A percentile compares a stretch with the other conserved stretches of the same genome.
Evolutionary conservation across 2,888 invertebrate species (phyloP).

Genomic region (Tanypteryx hageni): DNA sequence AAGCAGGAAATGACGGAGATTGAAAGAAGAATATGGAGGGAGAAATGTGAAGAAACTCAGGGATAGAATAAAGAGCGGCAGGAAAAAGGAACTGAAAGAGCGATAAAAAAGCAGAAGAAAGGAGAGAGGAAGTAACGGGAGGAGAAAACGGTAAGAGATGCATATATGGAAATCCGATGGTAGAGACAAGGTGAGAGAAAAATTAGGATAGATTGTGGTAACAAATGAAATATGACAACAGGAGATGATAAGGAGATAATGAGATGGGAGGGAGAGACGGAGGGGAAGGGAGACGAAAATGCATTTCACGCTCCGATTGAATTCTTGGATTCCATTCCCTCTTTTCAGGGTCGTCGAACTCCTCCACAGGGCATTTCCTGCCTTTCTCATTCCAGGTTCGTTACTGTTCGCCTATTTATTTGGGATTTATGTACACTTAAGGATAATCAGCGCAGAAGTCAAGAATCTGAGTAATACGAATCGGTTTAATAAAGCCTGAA

Average conservation of each 20-base stretch:
- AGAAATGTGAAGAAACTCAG: not conserved
- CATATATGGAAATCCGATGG: not conserved
- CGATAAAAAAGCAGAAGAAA: not conserved
- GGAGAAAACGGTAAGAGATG: not conserved
- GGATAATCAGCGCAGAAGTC: not conserved
- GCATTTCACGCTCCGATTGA: constrained; percentile 25
- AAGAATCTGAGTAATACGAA: not conserved
- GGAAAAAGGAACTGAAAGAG: not conserved
- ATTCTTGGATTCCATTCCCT: not conserved
- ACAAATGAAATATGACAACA: no score
- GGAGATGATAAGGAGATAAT: not conserved
- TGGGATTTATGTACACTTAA: not conserved
- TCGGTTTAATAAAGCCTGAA: not conserved
- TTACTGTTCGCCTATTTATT: not conserved
- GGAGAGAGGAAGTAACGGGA: not conserved
- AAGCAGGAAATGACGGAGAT: not conserved
- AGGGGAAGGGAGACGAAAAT: not conserved
- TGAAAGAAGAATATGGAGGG: not conserved
- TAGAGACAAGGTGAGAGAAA: not conserved
- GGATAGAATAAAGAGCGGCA: not conserved
- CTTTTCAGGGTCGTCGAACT: not conserved
- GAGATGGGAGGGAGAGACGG: not conserved
- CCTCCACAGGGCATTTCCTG: not conserved
- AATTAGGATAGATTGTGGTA: not conserved
- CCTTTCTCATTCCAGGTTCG: not conserved